These are phyloP conservation scores for Equus przewalskii DNA, from an alignment of 2,113 vertebrate species.

Conservation along the genomic window DNA sequence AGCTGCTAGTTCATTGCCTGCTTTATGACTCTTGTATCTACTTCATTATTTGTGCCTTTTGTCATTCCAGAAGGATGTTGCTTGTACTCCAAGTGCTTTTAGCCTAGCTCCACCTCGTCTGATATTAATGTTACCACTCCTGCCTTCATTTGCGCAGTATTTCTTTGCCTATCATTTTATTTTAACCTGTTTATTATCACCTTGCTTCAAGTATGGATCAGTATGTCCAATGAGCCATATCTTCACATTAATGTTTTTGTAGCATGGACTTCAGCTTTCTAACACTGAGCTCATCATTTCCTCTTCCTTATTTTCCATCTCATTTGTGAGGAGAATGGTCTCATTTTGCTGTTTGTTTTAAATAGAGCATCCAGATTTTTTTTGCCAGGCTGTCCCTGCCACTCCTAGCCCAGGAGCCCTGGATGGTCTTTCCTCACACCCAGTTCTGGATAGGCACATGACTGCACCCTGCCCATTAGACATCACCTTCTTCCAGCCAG, in stretches of 20 bases:
- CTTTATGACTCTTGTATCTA: neutral
- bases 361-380: neutral
- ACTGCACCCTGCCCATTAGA: neutral
- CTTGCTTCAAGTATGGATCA: neutral
- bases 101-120: too few species aligned
- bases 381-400: too few species aligned
- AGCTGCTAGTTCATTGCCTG: neutral
- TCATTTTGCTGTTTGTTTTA: neutral
- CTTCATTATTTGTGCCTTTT: neutral
- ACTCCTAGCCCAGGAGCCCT: neutral
- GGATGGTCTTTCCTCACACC: too few species aligned
- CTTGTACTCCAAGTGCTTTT: neutral
- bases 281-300: neutral
- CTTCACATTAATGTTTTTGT: neutral
- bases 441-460: too few species aligned
- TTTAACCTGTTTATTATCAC: neutral
- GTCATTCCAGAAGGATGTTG: neutral
- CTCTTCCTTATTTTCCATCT: neutral
- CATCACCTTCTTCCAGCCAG: neutral
- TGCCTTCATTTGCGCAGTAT: neutral
- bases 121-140: neutral
- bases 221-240: neutral
- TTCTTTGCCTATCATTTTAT: neutral
- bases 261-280: neutral
- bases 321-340: neutral